These are phyloP conservation scores for Sipha flava DNA, from an alignment of 1,140 invertebrate species.

Conservation along the genomic window DNA sequence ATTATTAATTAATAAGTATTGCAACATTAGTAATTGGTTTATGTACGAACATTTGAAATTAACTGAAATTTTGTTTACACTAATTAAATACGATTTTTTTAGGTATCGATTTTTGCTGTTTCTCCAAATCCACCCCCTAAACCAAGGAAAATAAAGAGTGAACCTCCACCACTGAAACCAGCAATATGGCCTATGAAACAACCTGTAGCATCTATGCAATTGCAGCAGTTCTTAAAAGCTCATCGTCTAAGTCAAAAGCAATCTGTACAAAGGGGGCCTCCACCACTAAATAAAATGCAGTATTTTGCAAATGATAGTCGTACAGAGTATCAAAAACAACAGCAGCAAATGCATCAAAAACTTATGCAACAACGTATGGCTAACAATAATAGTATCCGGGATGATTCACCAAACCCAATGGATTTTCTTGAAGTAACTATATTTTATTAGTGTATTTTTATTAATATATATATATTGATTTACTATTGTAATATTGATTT, in stretches of 20 bases:
- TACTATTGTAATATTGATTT: not conserved
- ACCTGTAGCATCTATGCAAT: constrained; percentile 21
- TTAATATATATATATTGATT: too few species aligned
- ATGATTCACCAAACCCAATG: constrained; percentile 29
- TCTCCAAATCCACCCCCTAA: constrained; percentile 6
- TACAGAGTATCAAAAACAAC: constrained; percentile 28
- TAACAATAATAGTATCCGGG: constrained; percentile 12
- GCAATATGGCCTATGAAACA: constrained; percentile 11
- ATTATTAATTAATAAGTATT: too few species aligned
- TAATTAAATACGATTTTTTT: not conserved
- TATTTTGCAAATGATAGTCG: constrained; percentile 30
- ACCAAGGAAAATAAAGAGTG: constrained; percentile 13
- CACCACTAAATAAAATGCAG: constrained; percentile 26
- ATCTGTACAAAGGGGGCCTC: not conserved
- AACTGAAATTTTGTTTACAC: not conserved
- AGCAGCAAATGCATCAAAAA: constrained; percentile 27
- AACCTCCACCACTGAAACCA: constrained; percentile 2
- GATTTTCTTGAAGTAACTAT: constrained; percentile 29
- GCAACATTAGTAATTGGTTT: too few species aligned
- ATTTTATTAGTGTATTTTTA: not conserved
- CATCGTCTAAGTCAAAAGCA: constrained; percentile 1
- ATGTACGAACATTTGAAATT: too few species aligned
- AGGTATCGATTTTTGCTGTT: constrained; percentile 33
- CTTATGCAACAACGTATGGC: constrained; percentile 24
- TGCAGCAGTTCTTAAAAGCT: constrained; percentile 24